Conservation (phyloP, 2,888 invertebrate species). For the Acanthosepion lycidas region DNA sequence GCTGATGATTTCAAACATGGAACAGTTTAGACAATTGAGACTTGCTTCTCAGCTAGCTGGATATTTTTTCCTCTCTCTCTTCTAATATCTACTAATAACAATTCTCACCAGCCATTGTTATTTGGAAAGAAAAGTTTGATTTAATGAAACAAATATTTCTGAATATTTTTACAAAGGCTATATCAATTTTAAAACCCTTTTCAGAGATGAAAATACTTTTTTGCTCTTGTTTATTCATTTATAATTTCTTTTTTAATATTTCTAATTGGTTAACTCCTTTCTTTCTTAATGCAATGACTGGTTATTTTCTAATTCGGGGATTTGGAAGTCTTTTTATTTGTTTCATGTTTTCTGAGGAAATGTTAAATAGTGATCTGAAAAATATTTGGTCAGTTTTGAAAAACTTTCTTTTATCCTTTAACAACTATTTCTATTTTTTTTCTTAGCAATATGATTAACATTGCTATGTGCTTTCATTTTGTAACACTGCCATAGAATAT, state of each 20-base stretch:
- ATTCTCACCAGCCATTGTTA: conserved; percentile 33
- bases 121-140: not conserved
- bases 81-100: not conserved
- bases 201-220: not conserved
- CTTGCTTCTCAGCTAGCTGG: not conserved
- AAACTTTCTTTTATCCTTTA: too few species aligned
- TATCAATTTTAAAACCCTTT: not conserved
- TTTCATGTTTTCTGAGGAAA: not conserved
- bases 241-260: not conserved
- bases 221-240: not conserved
- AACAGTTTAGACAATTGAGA: not conserved
- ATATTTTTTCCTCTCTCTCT: not conserved
- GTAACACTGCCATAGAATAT: not conserved
- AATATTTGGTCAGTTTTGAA: too few species aligned
- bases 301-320: not conserved
- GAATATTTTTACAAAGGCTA: not conserved
- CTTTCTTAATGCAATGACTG: not conserved
- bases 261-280: not conserved
- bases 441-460: not conserved
- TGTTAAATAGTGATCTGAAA: not conserved
- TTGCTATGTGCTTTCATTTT: not conserved
- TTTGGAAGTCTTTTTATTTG: not conserved
- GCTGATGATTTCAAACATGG: not conserved
- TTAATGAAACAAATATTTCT: not conserved
- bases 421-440: not conserved